Evolutionary conservation across 2,888 invertebrate species (phyloP).

Genomic region (Spodoptera exigua): DNA sequence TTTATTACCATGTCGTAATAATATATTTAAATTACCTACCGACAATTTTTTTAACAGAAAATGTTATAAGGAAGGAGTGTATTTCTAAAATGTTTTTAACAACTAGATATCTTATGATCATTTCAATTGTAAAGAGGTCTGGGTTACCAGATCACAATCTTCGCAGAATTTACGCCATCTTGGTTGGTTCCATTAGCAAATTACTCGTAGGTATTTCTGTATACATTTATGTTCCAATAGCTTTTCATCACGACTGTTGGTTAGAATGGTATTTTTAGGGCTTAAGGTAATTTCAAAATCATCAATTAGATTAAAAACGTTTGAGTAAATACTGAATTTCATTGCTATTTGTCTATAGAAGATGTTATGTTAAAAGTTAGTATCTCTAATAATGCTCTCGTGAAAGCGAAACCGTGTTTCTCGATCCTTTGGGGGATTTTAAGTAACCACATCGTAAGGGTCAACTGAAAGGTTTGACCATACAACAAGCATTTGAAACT

Average conservation of each 20-base stretch:
- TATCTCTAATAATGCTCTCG: slow-evolving; percentile 66
- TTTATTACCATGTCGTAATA: slow-evolving; percentile 72
- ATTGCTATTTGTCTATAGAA: slow-evolving; percentile 39
- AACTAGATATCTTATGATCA: slow-evolving; percentile 33
- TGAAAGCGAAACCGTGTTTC: slow-evolving; percentile 85
- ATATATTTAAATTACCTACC: slow-evolving; percentile 64
- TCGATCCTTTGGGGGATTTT: slow-evolving; percentile 79
- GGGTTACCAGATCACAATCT: slow-evolving; percentile 73
- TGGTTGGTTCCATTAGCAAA: slow-evolving; percentile 79
- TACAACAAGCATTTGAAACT: slow-evolving; percentile 72
- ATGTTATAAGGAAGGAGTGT: neutral
- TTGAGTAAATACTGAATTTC: slow-evolving; percentile 7
- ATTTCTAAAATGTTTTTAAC: neutral
- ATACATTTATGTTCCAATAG: slow-evolving; percentile 67
- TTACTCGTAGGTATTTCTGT: slow-evolving; percentile 73
- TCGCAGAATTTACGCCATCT: slow-evolving; percentile 67
- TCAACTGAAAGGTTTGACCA: slow-evolving; percentile 85
- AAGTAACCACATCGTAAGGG: slow-evolving; percentile 83
- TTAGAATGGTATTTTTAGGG: slow-evolving; percentile 26
- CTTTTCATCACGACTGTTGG: slow-evolving; percentile 46
- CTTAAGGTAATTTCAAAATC: slow-evolving; percentile 19
- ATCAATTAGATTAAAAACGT: slow-evolving; percentile 33
- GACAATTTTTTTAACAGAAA: slow-evolving; percentile 16
- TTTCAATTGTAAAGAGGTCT: slow-evolving; percentile 34
- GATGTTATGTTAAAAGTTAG: slow-evolving; percentile 61